A percentile compares a stretch with the other conserved stretches of the same genome.
phyloP scores from a whole-genome alignment of 1,140 invertebrate species.

The Drosophila persimilis region DNA sequence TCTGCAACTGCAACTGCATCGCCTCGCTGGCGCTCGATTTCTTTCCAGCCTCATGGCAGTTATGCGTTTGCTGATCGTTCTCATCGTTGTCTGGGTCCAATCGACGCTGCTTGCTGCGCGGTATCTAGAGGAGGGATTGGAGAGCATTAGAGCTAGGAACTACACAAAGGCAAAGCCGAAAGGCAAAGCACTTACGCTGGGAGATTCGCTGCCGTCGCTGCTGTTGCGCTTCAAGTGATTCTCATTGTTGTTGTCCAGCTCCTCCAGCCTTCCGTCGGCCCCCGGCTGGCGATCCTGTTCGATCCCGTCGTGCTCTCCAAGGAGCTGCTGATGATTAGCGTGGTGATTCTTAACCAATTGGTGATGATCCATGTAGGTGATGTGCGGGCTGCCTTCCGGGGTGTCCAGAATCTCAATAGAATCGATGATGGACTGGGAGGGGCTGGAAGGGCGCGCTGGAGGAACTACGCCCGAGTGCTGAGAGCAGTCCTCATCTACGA shows the following conservation, averaged over 20 bases:
- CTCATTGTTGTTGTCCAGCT: constrained; percentile 62
- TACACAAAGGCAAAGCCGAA: not conserved
- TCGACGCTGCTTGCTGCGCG: constrained; percentile 60
- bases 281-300: constrained; percentile 38
- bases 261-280: constrained; percentile 25
- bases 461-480: constrained; percentile 1
- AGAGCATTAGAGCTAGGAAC: not conserved
- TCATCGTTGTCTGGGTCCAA: constrained; percentile 58
- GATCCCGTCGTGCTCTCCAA: constrained; percentile 6
- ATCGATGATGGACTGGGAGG: constrained; percentile 56
- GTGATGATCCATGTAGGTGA: constrained; percentile 34
- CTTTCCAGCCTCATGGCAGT: constrained; percentile 39
- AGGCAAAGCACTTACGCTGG: constrained; percentile 46
- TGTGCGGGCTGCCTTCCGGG: constrained; percentile 72
- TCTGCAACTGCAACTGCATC: not conserved
- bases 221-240: constrained; percentile 64
- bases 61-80: constrained; percentile 62
- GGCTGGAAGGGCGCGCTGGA: constrained; percentile 3
- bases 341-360: constrained; percentile 53
- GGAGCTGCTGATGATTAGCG: too few relatives aligned
- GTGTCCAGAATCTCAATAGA: constrained; percentile 80
- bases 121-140: constrained; percentile 23
- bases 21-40: constrained; percentile 8
- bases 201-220: constrained; percentile 59
- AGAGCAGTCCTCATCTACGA: not conserved